Conservation (phyloP, 2,113 vertebrate species). For the Lates calcarifer region DNA sequence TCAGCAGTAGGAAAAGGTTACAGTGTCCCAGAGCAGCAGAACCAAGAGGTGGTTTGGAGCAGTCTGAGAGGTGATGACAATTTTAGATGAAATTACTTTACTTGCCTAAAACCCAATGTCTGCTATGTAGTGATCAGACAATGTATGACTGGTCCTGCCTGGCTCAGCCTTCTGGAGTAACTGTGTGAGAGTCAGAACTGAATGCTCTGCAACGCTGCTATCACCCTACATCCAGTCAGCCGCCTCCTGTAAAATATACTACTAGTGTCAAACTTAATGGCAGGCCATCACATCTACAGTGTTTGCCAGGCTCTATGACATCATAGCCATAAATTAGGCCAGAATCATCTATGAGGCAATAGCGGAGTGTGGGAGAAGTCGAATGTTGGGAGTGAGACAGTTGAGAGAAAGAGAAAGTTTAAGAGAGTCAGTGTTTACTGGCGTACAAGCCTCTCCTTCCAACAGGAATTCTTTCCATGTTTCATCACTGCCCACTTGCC, state of each 20-base stretch:
- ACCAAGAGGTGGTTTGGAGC: neutral
- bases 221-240: constrained; percentile 58
- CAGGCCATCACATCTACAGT: constrained; percentile 55
- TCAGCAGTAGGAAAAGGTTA: neutral
- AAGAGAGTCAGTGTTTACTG: constrained; percentile 76
- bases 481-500: constrained; percentile 78
- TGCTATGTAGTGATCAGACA: constrained; percentile 11
- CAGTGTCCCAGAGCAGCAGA: neutral
- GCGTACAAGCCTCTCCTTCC: constrained; percentile 76
- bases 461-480: constrained; percentile 83
- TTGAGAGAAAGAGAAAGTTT: constrained; percentile 45
- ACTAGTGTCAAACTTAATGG: constrained; percentile 63
- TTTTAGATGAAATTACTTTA: neutral
- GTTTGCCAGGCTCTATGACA: constrained; percentile 71
- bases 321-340: constrained; percentile 73
- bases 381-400: constrained; percentile 37
- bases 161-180: constrained; percentile 21
- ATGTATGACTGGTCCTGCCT: constrained; percentile 1
- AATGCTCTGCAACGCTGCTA: constrained; percentile 55
- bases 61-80: neutral
- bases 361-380: constrained; percentile 43
- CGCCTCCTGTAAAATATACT: constrained; percentile 65
- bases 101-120: neutral
- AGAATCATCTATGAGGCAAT: constrained; percentile 64
- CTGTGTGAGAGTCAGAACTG: constrained; percentile 40